A percentile compares a stretch with the other conserved stretches of the same genome.
Conservation (phyloP, 2,113 vertebrate species). For the Pedionomus torquatus region DNA sequence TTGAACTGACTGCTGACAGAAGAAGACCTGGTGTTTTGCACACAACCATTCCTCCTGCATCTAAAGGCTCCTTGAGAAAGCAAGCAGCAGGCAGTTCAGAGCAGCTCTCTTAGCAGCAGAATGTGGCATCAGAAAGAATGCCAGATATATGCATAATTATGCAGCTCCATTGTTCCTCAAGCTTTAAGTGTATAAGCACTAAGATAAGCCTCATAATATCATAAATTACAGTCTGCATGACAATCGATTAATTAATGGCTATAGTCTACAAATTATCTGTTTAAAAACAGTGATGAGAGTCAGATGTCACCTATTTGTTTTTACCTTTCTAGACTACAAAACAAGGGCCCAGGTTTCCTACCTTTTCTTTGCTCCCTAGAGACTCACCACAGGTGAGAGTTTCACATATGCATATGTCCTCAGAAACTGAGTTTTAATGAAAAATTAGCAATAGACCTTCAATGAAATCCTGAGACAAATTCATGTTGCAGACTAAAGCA, state of each 20-base stretch:
- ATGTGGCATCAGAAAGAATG: neutral
- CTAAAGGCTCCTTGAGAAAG: neutral
- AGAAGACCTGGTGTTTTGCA: neutral
- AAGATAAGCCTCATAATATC: neutral
- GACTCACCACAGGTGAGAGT: neutral
- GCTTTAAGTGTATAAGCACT: neutral
- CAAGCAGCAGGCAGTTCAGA: neutral
- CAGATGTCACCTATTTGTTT: neutral
- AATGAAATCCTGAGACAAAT: neutral
- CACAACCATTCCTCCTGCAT: neutral
- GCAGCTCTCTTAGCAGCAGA: neutral
- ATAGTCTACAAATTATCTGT: neutral
- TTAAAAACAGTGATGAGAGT: neutral
- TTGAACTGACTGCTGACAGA: neutral
- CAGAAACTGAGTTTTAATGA: neutral
- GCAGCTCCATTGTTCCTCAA: neutral
- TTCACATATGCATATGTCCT: neutral
- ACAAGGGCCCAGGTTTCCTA: neutral
- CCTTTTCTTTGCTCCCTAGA: neutral
- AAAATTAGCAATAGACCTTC: neutral
- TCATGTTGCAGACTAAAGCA: neutral
- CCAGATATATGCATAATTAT: neutral
- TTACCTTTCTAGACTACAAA: neutral
- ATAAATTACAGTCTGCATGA: neutral
- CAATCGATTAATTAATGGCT: neutral